Base-by-base conservation (phyloP, 2,113 vertebrate species). In the Hyperoodon ampullatus region DNA sequence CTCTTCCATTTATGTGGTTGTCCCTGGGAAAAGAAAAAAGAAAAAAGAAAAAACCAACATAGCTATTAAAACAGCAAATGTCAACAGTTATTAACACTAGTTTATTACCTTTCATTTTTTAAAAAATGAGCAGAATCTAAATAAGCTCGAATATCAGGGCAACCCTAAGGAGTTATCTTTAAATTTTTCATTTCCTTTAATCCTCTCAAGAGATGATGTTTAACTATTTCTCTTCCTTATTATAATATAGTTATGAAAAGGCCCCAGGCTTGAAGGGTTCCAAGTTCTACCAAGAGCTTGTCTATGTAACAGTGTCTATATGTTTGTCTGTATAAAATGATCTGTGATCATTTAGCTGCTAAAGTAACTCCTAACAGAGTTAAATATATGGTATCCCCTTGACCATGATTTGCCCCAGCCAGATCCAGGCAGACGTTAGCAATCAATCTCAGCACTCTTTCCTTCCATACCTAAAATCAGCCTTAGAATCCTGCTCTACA, bases 131-230 rank as follows among this genome's bases (percentile, higher is more conserved):
- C 21, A 70, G 18, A 63, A 65, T 92, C 47, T 78, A 95, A 95
- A 96, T 87, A 95, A 95, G 63, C 44, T 78, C 18, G 65, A 84
- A 71, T 90, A 55, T 10, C 28, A 86, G 80, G 63, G 28, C 6
- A 74, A 6, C 18, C 47, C 11, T 71, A 61, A 74, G 24, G 21
- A 68, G 75, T 88, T 87, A 78, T 28, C 55, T 86, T 92, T 75
- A 44, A 18, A 80, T 15, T 70, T 53, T 96, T 88, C 24, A 24
- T 78, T 80, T 74, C 16, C 23, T 80, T 88, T 84, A 78, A 35
- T 8, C 63, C 33, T 81, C 14, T 60, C 39, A 89, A 75, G 60
- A 70, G 14, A 80, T 65, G 44, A 11, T 75, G 8, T 65, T 89
- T 92, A 92, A 39, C 61, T 75, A 12, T 70, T 91, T 68, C 35